Conservation (phyloP, 2,113 vertebrate species). For the Xiphias gladius region DNA sequence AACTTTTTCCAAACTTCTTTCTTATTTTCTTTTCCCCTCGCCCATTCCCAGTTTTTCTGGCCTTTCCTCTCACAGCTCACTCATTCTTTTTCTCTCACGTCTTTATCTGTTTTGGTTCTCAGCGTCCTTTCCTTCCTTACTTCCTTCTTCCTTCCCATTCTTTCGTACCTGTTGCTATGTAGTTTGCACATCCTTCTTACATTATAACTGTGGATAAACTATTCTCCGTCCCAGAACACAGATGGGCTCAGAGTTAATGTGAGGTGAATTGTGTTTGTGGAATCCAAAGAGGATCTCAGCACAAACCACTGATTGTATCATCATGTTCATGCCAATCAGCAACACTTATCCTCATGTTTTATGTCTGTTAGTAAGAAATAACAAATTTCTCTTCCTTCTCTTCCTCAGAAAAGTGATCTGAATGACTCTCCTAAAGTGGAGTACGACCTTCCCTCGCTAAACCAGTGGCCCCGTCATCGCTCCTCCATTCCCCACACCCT, state of each 20-base stretch:
- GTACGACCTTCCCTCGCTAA: constrained; percentile 25
- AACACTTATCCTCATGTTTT: constrained; percentile 22
- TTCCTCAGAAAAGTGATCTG: constrained; percentile 56
- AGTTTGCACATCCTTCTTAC: constrained; percentile 50
- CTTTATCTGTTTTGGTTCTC: constrained; percentile 62
- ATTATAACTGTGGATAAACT: constrained; percentile 48
- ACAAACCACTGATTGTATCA: constrained; percentile 42
- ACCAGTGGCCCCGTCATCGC: constrained; percentile 9
- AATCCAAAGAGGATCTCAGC: constrained; percentile 16
- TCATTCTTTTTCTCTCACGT: constrained; percentile 64
- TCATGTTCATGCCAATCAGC: constrained; percentile 35
- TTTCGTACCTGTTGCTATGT: constrained; percentile 65
- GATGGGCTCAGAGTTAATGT: constrained; percentile 52
- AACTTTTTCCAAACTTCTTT: constrained; percentile 82
- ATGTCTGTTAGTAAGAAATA: constrained; percentile 36
- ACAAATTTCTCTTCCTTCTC: constrained; percentile 42
- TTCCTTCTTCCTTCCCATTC: constrained; percentile 49
- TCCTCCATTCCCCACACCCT: constrained; percentile 25
- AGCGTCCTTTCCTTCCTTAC: constrained; percentile 28
- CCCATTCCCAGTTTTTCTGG: constrained; percentile 70
- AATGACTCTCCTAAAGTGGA: constrained; percentile 55
- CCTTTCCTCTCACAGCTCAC: constrained; percentile 61
- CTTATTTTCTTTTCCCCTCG: constrained; percentile 79
- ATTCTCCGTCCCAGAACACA: constrained; percentile 24
- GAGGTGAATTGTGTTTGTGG: constrained; percentile 61